Conservation (phyloP, 2,797 vertebrate genomes). For the Microctenopoma lineatum region DNA sequence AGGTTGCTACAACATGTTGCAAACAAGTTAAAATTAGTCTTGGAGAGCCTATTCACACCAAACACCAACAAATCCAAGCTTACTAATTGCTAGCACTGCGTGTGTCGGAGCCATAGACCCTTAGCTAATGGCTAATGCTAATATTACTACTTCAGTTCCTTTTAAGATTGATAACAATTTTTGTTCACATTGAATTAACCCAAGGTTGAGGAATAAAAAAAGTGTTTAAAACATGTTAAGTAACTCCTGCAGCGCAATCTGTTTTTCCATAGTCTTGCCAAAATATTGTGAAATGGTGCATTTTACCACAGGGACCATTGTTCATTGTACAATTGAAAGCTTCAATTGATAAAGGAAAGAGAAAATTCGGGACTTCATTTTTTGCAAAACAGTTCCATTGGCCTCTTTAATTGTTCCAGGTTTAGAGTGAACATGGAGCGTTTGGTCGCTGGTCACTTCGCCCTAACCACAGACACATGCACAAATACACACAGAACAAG, state of each 20-base stretch:
- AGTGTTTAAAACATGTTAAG: neutral
- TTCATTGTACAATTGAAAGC: conserved; percentile 40
- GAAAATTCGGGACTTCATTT: conserved; percentile 41
- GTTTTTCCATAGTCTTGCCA: neutral
- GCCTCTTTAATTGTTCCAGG: conserved; percentile 71
- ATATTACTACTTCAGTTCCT: neutral
- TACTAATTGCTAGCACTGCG: conserved; percentile 7
- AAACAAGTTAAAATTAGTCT: conserved; percentile 24
- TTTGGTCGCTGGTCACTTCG: conserved; percentile 47
- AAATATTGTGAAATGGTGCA: conserved; percentile 5
- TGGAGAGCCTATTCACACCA: conserved; percentile 4
- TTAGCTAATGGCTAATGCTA: conserved; percentile 12
- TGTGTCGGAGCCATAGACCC: conserved; percentile 8
- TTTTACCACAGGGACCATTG: neutral
- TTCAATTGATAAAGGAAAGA: conserved; percentile 44
- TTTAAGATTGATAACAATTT: neutral
- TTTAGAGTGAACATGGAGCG: conserved; percentile 48
- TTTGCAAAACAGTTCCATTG: conserved; percentile 54
- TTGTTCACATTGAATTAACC: conserved; percentile 6
- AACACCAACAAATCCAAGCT: conserved; percentile 24
- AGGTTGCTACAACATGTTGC: conserved; percentile 39
- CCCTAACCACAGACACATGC: conserved; percentile 24
- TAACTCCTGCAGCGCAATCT: neutral
- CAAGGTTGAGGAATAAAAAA: neutral
- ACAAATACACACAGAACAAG: conserved; percentile 7